These are phyloP conservation scores for Hermodice carunculata DNA, from an alignment of 2,888 invertebrate genomes.

Conservation along the genomic window DNA sequence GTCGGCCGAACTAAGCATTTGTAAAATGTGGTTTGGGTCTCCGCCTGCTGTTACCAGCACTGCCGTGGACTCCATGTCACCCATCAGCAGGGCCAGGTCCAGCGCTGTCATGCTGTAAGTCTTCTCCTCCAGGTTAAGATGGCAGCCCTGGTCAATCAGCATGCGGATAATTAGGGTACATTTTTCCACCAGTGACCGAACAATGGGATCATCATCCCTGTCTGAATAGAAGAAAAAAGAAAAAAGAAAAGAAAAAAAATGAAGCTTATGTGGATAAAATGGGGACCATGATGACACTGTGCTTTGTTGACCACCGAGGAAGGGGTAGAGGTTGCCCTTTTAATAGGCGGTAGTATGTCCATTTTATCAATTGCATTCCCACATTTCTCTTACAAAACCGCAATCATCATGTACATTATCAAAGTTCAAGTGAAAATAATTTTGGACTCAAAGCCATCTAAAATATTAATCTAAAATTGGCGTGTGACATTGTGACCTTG, in stretches of 20 bases:
- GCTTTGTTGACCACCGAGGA: no score
- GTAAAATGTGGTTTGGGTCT: constrained; percentile 41
- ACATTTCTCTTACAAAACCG: no score
- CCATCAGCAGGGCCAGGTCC: constrained; percentile 45
- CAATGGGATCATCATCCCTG: background rate
- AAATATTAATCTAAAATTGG: no score
- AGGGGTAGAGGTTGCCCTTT: no score
- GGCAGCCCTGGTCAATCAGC: constrained; percentile 40
- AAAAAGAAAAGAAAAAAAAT: background rate
- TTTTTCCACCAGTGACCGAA: constrained; percentile 28
- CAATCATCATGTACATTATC: no score
- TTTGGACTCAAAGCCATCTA: no score
- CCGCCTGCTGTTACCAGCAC: constrained; percentile 38
- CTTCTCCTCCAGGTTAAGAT: constrained; percentile 38
- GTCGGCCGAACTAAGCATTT: constrained; percentile 43
- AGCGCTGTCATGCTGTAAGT: constrained; percentile 46
- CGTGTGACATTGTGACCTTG: no score
- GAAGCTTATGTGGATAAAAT: background rate
- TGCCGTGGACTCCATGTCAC: constrained; percentile 43
- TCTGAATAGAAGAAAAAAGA: constrained; percentile 1
- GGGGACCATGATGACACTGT: no score
- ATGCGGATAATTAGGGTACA: constrained; percentile 34
- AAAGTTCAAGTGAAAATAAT: no score
- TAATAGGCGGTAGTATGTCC: no score
- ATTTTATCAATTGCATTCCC: no score